These are phyloP conservation scores for Pomacea maculata DNA, from an alignment of 1,140 invertebrate genomes.

Conservation along the genomic window DNA sequence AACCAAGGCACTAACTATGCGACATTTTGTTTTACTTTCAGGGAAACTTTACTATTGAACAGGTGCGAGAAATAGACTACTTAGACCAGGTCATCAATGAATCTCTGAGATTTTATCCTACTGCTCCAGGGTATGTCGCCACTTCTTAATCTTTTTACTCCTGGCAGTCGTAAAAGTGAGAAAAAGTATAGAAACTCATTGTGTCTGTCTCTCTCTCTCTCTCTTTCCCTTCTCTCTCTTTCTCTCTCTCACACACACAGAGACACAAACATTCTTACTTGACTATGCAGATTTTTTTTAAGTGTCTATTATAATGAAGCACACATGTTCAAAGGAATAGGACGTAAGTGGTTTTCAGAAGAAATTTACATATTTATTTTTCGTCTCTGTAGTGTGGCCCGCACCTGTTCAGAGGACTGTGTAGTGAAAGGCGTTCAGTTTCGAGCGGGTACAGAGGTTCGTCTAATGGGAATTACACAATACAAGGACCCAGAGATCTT, in stretches of 20 bases:
- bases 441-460: slow-evolving; percentile 54
- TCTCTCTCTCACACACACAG: too few species aligned
- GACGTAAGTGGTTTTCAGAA: too few species aligned
- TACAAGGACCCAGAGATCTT: slow-evolving; percentile 66
- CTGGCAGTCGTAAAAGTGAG: too few species aligned
- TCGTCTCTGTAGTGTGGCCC: slow-evolving; percentile 28
- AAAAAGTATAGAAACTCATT: too few species aligned
- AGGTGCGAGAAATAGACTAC: slow-evolving; percentile 53
- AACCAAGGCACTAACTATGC: too few species aligned
- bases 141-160: too few species aligned
- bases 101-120: slow-evolving; percentile 44
- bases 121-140: background rate
- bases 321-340: too few species aligned
- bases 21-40: background rate
- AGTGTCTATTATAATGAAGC: too few species aligned
- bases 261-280: too few species aligned
- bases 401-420: slow-evolving; percentile 39
- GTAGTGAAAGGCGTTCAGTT: slow-evolving; percentile 41
- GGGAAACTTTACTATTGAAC: slow-evolving; percentile 33
- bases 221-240: too few species aligned
- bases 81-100: slow-evolving; percentile 63
- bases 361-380: background rate
- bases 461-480: slow-evolving; percentile 68
- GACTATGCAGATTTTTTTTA: too few species aligned
- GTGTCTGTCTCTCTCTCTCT: too few species aligned